These are phyloP conservation scores for Halichondria panicea DNA, from an alignment of 37 sponge, comb jelly and placozoan species.

Conservation along the genomic window DNA sequence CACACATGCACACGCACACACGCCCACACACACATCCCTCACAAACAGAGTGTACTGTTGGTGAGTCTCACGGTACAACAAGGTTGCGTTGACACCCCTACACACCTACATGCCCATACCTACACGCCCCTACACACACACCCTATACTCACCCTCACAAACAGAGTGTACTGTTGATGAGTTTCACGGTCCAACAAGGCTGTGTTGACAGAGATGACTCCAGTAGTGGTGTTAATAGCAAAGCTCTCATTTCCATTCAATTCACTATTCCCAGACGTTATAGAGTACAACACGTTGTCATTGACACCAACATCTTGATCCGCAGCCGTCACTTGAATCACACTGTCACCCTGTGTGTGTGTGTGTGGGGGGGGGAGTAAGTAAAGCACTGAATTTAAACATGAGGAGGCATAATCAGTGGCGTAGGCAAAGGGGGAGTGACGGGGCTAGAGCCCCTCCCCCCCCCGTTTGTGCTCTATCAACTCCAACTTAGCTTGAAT, in stretches of 20 bases:
- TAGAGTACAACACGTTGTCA: constrained; percentile 29
- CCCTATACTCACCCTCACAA: constrained; percentile 33
- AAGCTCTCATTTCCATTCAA: constrained; percentile 44
- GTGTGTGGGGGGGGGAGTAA: too few species aligned
- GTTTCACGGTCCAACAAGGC: constrained; percentile 43
- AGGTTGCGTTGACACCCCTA: constrained; percentile 23
- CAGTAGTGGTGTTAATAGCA: constrained; percentile 25
- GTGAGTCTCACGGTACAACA: constrained; percentile 39
- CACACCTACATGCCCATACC: too few species aligned
- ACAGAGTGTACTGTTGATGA: constrained; percentile 20
- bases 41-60: constrained; percentile 15
- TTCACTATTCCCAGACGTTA: constrained; percentile 16
- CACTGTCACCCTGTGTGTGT: constrained; percentile 43
- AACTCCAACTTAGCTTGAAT: too few species aligned
- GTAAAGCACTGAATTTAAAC: too few species aligned
- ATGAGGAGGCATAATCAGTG: too few species aligned
- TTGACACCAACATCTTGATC: constrained; percentile 48
- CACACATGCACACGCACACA: not conserved
- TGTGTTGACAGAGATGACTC: constrained; percentile 44
- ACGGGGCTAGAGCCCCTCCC: too few species aligned
- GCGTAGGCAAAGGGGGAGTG: too few species aligned
- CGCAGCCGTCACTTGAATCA: constrained; percentile 28
- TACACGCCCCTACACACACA: not conserved
- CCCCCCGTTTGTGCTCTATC: too few species aligned
- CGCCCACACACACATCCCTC: not conserved